Conservation (phyloP, 2,797 vertebrate species). For the Mareca strepera region DNA sequence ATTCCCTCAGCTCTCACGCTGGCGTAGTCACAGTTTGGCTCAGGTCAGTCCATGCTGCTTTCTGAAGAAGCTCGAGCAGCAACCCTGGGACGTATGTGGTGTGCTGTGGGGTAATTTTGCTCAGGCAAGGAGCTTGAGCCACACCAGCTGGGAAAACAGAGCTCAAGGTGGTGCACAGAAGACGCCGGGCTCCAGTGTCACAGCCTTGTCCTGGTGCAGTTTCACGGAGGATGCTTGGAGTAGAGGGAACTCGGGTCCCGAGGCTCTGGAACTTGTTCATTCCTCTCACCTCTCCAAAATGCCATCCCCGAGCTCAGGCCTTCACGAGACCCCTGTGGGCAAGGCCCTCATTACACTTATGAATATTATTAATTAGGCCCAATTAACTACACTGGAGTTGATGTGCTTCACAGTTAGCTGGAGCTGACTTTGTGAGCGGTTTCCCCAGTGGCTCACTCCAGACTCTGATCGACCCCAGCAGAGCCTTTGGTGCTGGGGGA, state of each 20-base stretch:
- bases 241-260: accelerated
- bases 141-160: not conserved
- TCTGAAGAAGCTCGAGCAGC: not conserved
- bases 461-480: not conserved
- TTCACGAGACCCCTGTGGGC: not conserved
- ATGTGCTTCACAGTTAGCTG: slow-evolving; percentile 4
- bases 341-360: slow-evolving; percentile 1
- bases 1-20: not conserved
- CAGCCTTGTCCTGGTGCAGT: accelerated
- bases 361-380: slow-evolving; percentile 45
- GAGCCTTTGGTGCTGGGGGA: not conserved
- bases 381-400: slow-evolving; percentile 26
- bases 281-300: not conserved
- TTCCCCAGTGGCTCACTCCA: not conserved
- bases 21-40: not conserved
- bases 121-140: not conserved
- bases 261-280: not conserved
- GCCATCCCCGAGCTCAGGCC: not conserved
- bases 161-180: not conserved
- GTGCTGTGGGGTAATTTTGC: not conserved
- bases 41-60: not conserved
- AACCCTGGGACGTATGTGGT: not conserved
- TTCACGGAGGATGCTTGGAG: accelerated
- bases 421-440: not conserved
- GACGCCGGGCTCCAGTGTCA: not conserved